Base-by-base conservation (phyloP, 2,888 invertebrate genomes). In the Hedya salicella region DNA sequence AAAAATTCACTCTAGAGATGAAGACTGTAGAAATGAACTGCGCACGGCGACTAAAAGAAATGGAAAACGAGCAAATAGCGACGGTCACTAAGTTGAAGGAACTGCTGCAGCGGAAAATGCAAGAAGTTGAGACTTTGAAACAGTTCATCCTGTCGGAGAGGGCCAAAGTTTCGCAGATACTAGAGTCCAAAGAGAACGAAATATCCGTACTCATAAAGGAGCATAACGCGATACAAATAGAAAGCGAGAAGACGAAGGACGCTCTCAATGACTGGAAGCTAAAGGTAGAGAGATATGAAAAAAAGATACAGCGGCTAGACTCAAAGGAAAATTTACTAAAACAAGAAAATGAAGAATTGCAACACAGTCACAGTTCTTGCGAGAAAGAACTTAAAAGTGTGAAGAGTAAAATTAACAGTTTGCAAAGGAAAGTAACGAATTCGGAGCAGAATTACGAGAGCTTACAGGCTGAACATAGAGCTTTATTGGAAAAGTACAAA, bases 1-100 rank as follows among this genome's bases (percentile, higher is more conserved):
- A 94, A 72, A 93, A 94, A 67, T 95, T 94, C 71, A 94, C 94
- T 0, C 75, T 93, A 25, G 94, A 95, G 83, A 88, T 95, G 71
- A 94, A 94, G 79, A 89, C 91, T 0, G 85, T 93, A 8, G 94
- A 94, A 80, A 90, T 92, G 84, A 91, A 93, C 67, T 93, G 93
- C 71, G 86, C 89, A 0, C 84, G 92, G 67, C 88, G 87, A 56
- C 81, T 93, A 4, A 92, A 91, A 71, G 89, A 91, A 69, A 85
- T 93, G 32, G 93, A 94, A 70, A 90, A 90, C 1, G 92, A 93
- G 61, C 92, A 93, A 60, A 79, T 91, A 42, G 78, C 79, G 19
- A 82, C 89, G 0, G 77, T 93, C 3, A 81, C 85, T 0, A 93
- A 93, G 70, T 74, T 94, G 32, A 93, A 93, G 71, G 88, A 89